These are phyloP conservation scores for Asbolus verrucosus DNA, from an alignment of 1,140 invertebrate species.

Conservation along the genomic window DNA sequence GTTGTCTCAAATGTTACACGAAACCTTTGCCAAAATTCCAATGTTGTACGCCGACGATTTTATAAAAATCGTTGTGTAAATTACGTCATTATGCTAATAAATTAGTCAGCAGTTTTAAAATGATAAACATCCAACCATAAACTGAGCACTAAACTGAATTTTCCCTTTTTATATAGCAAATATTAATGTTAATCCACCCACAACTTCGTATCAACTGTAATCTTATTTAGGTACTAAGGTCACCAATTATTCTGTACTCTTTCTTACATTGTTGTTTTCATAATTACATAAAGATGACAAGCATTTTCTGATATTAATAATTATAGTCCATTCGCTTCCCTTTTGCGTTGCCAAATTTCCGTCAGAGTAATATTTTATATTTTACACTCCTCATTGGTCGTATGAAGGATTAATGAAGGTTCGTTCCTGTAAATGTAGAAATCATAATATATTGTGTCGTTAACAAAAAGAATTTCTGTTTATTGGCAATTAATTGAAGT, in stretches of 20 bases:
- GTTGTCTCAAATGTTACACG: not conserved
- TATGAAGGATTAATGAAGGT: too few relatives aligned
- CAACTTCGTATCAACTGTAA: not conserved
- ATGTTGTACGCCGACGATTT: too few relatives aligned
- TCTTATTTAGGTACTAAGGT: too few relatives aligned
- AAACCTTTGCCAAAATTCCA: too few relatives aligned
- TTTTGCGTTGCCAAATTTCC: not conserved
- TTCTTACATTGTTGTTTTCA: too few relatives aligned
- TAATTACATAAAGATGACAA: not conserved
- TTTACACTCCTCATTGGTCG: too few relatives aligned
- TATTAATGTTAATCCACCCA: not conserved
- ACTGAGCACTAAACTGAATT: slow-evolving; percentile 3
- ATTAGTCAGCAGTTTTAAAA: slow-evolving; percentile 31
- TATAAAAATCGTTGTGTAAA: slow-evolving; percentile 5
- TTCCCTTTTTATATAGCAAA: not conserved
- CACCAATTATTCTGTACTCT: too few relatives aligned
- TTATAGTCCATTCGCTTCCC: not conserved
- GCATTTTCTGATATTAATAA: not conserved
- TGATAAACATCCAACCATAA: slow-evolving; percentile 15
- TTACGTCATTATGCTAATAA: slow-evolving; percentile 38
- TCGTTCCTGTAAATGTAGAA: too few relatives aligned
- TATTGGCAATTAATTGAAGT: too few relatives aligned
- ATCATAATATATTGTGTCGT: too few relatives aligned
- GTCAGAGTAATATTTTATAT: too few relatives aligned
- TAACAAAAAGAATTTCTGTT: too few relatives aligned